A percentile compares a stretch with the other conserved stretches of the same genome.
Conservation (phyloP, 2,113 vertebrate species). For the Pungitius pungitius region DNA sequence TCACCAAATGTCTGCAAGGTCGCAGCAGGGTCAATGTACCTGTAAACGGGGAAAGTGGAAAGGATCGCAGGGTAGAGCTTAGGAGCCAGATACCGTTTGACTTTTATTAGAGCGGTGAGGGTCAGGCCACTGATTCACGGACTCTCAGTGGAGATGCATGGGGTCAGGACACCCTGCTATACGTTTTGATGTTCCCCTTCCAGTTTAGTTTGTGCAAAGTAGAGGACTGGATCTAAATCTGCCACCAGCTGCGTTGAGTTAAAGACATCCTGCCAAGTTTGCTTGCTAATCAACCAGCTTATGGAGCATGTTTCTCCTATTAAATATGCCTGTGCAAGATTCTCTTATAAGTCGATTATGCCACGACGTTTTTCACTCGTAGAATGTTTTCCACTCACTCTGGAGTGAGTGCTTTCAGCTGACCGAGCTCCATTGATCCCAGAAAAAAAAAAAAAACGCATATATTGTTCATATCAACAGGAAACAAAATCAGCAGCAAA, state of each 20-base stretch:
- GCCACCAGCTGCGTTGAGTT: constrained; percentile 49
- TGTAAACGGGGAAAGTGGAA: constrained; percentile 62
- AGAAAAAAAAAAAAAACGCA: constrained; percentile 13
- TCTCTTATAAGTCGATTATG: constrained; percentile 49
- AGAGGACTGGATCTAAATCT: constrained; percentile 33
- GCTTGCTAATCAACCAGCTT: constrained; percentile 37
- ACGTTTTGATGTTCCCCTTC: constrained; percentile 23
- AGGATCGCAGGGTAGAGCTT: constrained; percentile 39
- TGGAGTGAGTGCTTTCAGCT: constrained; percentile 58
- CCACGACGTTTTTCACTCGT: constrained; percentile 35
- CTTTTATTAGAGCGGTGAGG: constrained; percentile 59
- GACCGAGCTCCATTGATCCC: constrained; percentile 36
- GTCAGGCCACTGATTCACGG: constrained; percentile 53
- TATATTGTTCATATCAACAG: constrained; percentile 34
- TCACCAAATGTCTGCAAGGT: constrained; percentile 49
- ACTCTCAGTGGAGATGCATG: constrained; percentile 36
- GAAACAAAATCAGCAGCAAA: constrained; percentile 44
- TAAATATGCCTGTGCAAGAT: constrained; percentile 46
- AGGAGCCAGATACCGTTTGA: constrained; percentile 64
- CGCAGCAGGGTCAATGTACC: constrained; percentile 60
- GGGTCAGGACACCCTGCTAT: constrained; percentile 24
- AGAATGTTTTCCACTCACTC: constrained; percentile 37
- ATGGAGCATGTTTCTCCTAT: constrained; percentile 20
- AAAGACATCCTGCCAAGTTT: constrained; percentile 35
- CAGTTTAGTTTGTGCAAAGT: constrained; percentile 21